A percentile compares a stretch with the other conserved stretches of the same genome.
Evolutionary conservation across 2,113 vertebrate genomes (phyloP).

Genomic region (Herpetotheres cachinnans): DNA sequence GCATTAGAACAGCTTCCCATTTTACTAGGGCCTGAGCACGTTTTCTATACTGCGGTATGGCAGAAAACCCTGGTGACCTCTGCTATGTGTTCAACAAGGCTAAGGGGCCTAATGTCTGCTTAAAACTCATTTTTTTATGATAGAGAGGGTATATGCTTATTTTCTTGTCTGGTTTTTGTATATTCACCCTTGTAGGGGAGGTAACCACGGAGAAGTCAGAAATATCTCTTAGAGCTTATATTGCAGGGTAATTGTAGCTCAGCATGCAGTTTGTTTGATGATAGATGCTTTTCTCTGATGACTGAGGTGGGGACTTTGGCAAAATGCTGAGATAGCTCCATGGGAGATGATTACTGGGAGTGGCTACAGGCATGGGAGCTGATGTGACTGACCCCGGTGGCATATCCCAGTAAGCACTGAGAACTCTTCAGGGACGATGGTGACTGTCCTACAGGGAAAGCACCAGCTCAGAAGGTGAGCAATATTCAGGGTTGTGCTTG

Average conservation of each 20-base stretch:
- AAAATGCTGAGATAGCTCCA: not conserved
- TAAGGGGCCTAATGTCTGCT: not conserved
- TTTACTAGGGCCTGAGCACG: not conserved
- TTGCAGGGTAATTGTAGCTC: not conserved
- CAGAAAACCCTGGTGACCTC: not conserved
- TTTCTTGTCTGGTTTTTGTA: not conserved
- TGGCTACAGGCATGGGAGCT: not conserved
- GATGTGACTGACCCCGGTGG: not conserved
- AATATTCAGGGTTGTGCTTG: not conserved
- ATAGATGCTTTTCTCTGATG: not conserved
- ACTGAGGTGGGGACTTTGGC: not conserved
- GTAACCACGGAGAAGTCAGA: not conserved
- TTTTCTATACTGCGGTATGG: rapidly evolving
- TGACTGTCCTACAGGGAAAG: not conserved
- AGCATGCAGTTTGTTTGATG: rapidly evolving
- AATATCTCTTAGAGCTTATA: not conserved
- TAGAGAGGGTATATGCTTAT: not conserved
- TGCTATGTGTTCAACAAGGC: not conserved
- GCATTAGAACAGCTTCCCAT: not conserved
- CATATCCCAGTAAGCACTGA: not conserved
- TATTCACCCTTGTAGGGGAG: not conserved
- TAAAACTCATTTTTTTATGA: not conserved
- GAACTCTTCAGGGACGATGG: not conserved
- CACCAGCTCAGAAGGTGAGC: not conserved
- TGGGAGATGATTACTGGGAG: not conserved